Evolutionary conservation across 2,888 invertebrate genomes (phyloP), one percentile per base, ranked within the genome.

Genomic region (Phymatocera aterrima): DNA sequence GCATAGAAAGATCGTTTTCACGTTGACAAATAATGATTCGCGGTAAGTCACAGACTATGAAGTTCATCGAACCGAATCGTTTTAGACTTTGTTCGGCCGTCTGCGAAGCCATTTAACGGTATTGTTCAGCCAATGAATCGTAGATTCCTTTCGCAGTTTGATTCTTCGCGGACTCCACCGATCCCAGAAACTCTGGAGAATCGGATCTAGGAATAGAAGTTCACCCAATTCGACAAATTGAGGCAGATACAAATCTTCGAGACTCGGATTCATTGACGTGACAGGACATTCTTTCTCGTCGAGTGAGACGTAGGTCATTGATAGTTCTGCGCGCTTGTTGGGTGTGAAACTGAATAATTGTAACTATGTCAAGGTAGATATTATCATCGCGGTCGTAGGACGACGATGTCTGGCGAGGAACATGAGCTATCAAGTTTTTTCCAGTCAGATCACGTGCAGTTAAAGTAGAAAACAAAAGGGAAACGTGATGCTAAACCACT

Each of bases 401-500:
- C 21, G 43, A 57, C 3, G 46, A 46, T 10, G 15, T 12, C 12
- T n/a, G 21, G 15, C 0, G 21, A 18, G 54, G 8, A 46, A 12
- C 24, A 12, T 21, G n/a, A n/a, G 21, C 24, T 28, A 68, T 43
- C 24, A 68, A 15, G 46, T 46, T 68, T 68, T 46, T 24, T 10
- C 43, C 24, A 68, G 46, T 43, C 68, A 40, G 12, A 21, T 68
- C 68, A 68, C 68, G 68, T 24, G n/a, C 64, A n/a, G n/a, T n/a
- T 37, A 10, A 37, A 37, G 18, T 43, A 31, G 68, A 68, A 68
- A 68, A 68, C 68, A 68, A 68, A 68, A 68, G 68, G 21, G 68
- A 68, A 68, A 68, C 68, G 68, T 68, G 68, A 68, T 68, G 68
- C 68, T 46, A 28, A 43, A 68, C n/a, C n/a, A n/a, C n/a, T n/a